Conservation (phyloP, 1,140 invertebrate species). For the Trissolcus basalis region DNA sequence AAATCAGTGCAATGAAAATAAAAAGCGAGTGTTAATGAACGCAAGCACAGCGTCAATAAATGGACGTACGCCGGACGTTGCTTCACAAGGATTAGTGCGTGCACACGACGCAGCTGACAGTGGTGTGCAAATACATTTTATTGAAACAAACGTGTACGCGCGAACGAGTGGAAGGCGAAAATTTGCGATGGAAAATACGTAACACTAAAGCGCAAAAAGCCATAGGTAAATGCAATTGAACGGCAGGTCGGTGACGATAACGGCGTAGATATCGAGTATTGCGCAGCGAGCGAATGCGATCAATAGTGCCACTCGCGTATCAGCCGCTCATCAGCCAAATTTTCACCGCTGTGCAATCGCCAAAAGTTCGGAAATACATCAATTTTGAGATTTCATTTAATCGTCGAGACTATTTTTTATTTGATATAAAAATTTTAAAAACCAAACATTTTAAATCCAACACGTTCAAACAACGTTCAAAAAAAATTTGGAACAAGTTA, state of each 20-base stretch:
- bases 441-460: too few species aligned
- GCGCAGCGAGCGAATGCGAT: constrained; percentile 60
- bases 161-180: constrained; percentile 32
- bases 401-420: too few species aligned
- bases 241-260: constrained; percentile 60
- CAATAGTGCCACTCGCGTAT: constrained; percentile 60
- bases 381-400: constrained; percentile 40
- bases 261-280: constrained; percentile 61
- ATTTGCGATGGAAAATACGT: constrained; percentile 56
- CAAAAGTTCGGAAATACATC: constrained; percentile 20
- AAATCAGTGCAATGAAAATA: not conserved
- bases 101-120: constrained; percentile 1
- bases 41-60: constrained; percentile 31
- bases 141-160: constrained; percentile 13
- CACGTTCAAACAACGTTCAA: too few species aligned
- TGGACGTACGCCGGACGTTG: constrained; percentile 27
- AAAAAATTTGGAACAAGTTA: too few species aligned
- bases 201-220: constrained; percentile 60
- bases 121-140: constrained; percentile 8
- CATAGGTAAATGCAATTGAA: constrained; percentile 62
- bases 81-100: constrained; percentile 29
- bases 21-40: constrained; percentile 34
- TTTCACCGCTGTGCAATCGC: constrained; percentile 54
- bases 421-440: too few species aligned
- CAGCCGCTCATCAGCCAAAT: constrained; percentile 59